Evolutionary conservation across 2,797 vertebrate genomes (phyloP).

Genomic region (Potorous gilbertii): DNA sequence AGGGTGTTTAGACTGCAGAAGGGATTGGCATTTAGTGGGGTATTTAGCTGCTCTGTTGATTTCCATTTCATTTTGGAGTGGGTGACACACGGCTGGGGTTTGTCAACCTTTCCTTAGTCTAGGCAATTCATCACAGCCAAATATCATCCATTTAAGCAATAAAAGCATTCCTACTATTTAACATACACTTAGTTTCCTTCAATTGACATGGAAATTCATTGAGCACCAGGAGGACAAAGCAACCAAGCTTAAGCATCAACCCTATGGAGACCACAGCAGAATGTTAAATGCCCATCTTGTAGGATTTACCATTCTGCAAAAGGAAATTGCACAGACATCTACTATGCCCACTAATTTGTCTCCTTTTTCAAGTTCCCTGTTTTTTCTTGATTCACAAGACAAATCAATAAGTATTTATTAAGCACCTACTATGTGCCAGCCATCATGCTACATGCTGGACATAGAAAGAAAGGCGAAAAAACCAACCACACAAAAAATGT

Average conservation of each 20-base stretch:
- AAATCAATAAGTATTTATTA: neutral
- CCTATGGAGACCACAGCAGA: neutral
- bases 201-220: constrained; percentile 63
- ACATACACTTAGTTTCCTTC: constrained; percentile 52
- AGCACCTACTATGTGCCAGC: neutral
- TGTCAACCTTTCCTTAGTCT: constrained; percentile 76
- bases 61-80: constrained; percentile 66
- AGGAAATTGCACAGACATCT: neutral
- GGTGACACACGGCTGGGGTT: constrained; percentile 59
- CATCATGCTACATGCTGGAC: neutral
- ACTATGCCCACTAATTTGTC: neutral
- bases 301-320: neutral
- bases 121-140: constrained; percentile 73
- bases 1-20: constrained; percentile 40
- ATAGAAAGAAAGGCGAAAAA: neutral
- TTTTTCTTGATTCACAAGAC: neutral
- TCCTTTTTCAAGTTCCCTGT: fast-evolving
- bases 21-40: constrained; percentile 73
- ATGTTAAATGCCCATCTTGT: neutral
- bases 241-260: neutral
- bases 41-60: constrained; percentile 75
- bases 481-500: neutral
- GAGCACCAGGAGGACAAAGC: constrained; percentile 50
- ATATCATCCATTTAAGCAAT: constrained; percentile 70
- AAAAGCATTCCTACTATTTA: constrained; percentile 66